Percentiles rank a stretch among this genome's conserved stretches.
Evolutionary conservation across 2,888 invertebrate genomes (phyloP).

Genomic region (Rosalia funebris): DNA sequence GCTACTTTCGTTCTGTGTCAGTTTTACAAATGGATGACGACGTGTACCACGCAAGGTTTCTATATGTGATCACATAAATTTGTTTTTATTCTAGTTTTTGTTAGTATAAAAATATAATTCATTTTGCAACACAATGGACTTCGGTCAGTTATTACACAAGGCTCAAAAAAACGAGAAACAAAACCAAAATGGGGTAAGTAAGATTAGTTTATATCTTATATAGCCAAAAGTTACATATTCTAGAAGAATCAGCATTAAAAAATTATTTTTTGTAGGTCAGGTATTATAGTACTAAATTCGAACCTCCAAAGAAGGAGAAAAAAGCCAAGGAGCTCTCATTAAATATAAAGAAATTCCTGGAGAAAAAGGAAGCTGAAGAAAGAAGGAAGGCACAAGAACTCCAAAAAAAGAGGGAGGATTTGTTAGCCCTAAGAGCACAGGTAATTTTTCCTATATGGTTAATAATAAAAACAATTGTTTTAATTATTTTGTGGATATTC

Average conservation of each 20-base stretch:
- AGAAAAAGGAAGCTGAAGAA: constrained; percentile 84
- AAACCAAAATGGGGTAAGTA: constrained; percentile 56
- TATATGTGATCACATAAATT: constrained; percentile 33
- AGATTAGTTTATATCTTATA: constrained; percentile 1
- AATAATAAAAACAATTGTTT: background rate
- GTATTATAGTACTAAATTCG: constrained; percentile 82
- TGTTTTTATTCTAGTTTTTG: constrained; percentile 9
- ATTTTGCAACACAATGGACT: constrained; percentile 66
- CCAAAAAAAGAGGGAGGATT: constrained; percentile 72
- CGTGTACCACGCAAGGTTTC: constrained; percentile 47
- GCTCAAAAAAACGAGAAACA: constrained; percentile 70
- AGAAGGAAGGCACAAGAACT: constrained; percentile 71
- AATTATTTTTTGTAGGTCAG: constrained; percentile 55
- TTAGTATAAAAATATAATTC: constrained; percentile 5
- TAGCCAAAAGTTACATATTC: constrained; percentile 5
- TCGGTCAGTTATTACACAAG: constrained; percentile 69
- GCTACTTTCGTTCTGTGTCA: constrained; percentile 6
- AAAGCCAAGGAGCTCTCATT: constrained; percentile 75
- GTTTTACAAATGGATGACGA: constrained; percentile 38
- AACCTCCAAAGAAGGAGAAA: constrained; percentile 83
- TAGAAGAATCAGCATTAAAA: constrained; percentile 9
- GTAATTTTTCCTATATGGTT: constrained; percentile 51
- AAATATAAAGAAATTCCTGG: constrained; percentile 85
- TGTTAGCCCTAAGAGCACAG: constrained; percentile 69
- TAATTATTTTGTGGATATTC: background rate